phyloP scores from a whole-genome alignment of 2,888 invertebrate genomes.

The Phaedon cochleariae region DNA sequence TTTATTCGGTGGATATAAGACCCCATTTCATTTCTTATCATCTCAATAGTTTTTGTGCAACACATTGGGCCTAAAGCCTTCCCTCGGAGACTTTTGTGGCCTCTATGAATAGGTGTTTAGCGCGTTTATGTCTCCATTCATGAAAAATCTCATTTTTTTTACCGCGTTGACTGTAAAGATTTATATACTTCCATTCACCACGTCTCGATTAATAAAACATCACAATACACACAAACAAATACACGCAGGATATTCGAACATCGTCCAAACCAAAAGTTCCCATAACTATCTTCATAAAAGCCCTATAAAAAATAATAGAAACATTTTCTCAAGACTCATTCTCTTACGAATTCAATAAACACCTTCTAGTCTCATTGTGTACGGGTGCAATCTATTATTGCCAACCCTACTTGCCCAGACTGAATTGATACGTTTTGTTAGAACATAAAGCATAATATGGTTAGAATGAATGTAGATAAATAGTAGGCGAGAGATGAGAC shows the following conservation, averaged over 20 bases:
- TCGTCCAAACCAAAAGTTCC: slow-evolving; percentile 8
- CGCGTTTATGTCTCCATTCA: neutral
- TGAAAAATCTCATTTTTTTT: slow-evolving; percentile 23
- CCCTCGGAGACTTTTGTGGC: neutral
- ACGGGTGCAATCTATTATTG: slow-evolving; percentile 12
- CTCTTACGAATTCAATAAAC: slow-evolving; percentile 20
- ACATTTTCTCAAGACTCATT: slow-evolving; percentile 37
- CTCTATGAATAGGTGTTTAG: neutral
- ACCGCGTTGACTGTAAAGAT: slow-evolving; percentile 24
- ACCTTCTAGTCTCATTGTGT: slow-evolving; percentile 26
- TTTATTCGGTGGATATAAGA: too few relatives aligned
- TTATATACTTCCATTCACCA: slow-evolving; percentile 14
- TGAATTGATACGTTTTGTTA: slow-evolving; percentile 53
- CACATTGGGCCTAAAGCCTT: neutral
- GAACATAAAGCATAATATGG: slow-evolving; percentile 49
- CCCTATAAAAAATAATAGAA: slow-evolving; percentile 32
- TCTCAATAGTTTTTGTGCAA: neutral
- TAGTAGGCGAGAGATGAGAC: slow-evolving; percentile 56
- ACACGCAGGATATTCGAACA: neutral
- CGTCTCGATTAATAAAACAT: slow-evolving; percentile 1
- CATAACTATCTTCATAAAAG: slow-evolving; percentile 10
- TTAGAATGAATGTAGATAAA: slow-evolving; percentile 54
- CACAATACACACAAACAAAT: slow-evolving; percentile 9
- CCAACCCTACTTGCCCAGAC: slow-evolving; percentile 27
- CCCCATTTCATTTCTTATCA: too few relatives aligned